Percentiles rank a stretch among this genome's conserved stretches.
Evolutionary conservation across 2,888 invertebrate genomes (phyloP).

Genomic region (Lymantria dispar): DNA sequence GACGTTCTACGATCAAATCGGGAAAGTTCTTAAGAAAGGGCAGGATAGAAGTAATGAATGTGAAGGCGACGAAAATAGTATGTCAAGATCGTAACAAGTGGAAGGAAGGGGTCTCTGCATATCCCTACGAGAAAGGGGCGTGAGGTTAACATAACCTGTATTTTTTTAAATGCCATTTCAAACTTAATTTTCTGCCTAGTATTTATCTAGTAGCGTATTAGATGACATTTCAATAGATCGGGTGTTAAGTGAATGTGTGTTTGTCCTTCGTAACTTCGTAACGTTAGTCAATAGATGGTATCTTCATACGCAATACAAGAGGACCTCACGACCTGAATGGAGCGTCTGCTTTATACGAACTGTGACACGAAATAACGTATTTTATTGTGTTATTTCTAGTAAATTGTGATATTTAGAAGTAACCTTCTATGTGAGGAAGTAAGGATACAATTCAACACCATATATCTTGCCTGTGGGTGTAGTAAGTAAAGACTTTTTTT

Average conservation of each 20-base stretch:
- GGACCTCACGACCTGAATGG: conserved; percentile 6
- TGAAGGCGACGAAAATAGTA: too few relatives aligned
- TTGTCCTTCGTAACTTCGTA: conserved; percentile 23
- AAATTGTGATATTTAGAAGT: not conserved
- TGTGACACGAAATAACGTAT: not conserved
- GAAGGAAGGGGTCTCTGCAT: too few relatives aligned
- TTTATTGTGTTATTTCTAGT: not conserved
- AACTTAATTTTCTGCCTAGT: conserved; percentile 10
- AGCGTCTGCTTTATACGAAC: conserved; percentile 3
- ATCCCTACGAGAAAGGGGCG: too few relatives aligned
- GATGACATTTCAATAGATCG: conserved; percentile 32
- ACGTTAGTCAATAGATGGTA: conserved; percentile 19
- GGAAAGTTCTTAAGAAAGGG: too few relatives aligned
- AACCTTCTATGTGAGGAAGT: too few relatives aligned
- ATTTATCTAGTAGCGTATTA: not conserved
- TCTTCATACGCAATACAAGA: conserved; percentile 21
- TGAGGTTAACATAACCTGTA: too few relatives aligned
- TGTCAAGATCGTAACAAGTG: too few relatives aligned
- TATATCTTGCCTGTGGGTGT: too few relatives aligned
- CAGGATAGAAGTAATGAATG: too few relatives aligned
- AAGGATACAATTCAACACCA: too few relatives aligned
- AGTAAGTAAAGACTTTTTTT: too few relatives aligned
- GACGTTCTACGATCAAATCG: too few relatives aligned
- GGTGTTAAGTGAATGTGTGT: conserved; percentile 23
- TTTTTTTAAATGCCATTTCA: not conserved